Percentiles rank a stretch among this genome's conserved stretches.
These are phyloP conservation scores for Suillia variegata DNA, from an alignment of 2,888 invertebrate genomes.

Conservation along the genomic window DNA sequence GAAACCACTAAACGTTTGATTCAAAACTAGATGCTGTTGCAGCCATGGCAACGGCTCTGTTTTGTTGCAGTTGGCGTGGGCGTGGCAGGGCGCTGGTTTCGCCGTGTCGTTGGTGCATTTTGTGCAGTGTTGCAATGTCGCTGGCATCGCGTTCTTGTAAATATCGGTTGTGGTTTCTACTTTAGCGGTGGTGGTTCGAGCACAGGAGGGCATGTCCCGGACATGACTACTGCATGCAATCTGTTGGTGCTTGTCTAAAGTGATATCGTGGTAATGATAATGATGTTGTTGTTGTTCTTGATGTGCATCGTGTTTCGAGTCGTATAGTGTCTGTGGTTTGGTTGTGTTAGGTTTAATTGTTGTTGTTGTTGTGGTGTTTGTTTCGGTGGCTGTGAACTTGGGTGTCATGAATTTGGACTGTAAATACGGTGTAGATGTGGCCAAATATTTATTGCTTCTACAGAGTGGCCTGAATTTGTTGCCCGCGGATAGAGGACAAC, in stretches of 20 bases:
- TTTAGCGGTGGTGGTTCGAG: background rate
- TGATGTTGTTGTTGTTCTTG: constrained; percentile 28
- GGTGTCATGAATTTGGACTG: background rate
- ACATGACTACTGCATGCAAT: background rate
- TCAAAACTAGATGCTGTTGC: constrained; percentile 60
- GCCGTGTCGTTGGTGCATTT: background rate
- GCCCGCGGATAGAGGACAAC: background rate
- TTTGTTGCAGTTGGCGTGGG: constrained; percentile 31
- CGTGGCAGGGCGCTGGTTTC: constrained; percentile 10
- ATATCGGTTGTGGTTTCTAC: constrained; percentile 22
- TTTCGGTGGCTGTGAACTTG: constrained; percentile 17
- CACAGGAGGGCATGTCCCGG: background rate
- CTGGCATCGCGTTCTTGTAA: constrained; percentile 1
- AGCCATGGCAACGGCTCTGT: constrained; percentile 59
- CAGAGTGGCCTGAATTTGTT: background rate
- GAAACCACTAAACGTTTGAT: constrained; percentile 45
- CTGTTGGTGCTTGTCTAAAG: constrained; percentile 43
- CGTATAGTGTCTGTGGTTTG: background rate
- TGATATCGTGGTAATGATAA: constrained; percentile 39
- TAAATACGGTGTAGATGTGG: background rate
- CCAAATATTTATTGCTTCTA: background rate
- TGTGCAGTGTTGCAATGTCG: constrained; percentile 11
- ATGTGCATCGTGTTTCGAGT: constrained; percentile 28
- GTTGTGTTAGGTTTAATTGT: constrained; percentile 14
- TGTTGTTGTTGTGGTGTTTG: constrained; percentile 12